A percentile compares a stretch with the other conserved stretches of the same genome.
These are phyloP conservation scores for Bedellia somnulentella DNA, from an alignment of 2,888 invertebrate species.

Conservation along the genomic window DNA sequence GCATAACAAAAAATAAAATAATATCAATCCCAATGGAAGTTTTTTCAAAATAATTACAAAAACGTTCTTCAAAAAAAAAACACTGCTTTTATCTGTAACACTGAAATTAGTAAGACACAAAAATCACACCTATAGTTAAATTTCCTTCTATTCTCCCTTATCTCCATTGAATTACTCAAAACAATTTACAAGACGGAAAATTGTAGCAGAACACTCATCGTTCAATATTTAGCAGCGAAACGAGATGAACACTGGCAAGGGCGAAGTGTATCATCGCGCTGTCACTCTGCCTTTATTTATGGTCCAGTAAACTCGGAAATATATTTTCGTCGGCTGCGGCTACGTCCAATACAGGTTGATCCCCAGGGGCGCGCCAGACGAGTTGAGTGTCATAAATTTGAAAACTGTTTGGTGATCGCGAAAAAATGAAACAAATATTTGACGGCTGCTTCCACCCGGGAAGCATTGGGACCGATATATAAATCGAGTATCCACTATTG, in stretches of 20 bases:
- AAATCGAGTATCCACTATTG: too few relatives aligned
- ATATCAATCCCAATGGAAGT: too few relatives aligned
- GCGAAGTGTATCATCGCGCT: conserved; percentile 54
- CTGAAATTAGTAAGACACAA: too few relatives aligned
- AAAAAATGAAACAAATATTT: conserved; percentile 50
- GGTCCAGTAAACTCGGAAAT: conserved; percentile 59
- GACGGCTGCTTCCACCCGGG: conserved; percentile 24
- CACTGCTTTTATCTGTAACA: too few relatives aligned
- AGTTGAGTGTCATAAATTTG: conserved; percentile 59
- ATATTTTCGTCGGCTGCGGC: conserved; percentile 52
- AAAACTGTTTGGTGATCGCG: conserved; percentile 48
- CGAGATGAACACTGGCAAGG: conserved; percentile 46
- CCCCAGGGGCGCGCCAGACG: conserved; percentile 55
- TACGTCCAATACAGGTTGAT: conserved; percentile 58
- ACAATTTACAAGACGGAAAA: too few relatives aligned
- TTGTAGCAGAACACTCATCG: too few relatives aligned
- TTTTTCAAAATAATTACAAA: too few relatives aligned
- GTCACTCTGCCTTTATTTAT: conserved; percentile 59
- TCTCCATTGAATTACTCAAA: too few relatives aligned
- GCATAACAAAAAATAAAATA: too few relatives aligned
- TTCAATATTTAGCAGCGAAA: conserved; percentile 49
- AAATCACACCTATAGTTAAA: too few relatives aligned
- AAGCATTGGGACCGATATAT: conserved; percentile 1
- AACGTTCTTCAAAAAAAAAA: too few relatives aligned
- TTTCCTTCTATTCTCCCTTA: too few relatives aligned